phyloP scores from a whole-genome alignment of 1,140 invertebrate genomes.

The Dufourea novaeangliae region DNA sequence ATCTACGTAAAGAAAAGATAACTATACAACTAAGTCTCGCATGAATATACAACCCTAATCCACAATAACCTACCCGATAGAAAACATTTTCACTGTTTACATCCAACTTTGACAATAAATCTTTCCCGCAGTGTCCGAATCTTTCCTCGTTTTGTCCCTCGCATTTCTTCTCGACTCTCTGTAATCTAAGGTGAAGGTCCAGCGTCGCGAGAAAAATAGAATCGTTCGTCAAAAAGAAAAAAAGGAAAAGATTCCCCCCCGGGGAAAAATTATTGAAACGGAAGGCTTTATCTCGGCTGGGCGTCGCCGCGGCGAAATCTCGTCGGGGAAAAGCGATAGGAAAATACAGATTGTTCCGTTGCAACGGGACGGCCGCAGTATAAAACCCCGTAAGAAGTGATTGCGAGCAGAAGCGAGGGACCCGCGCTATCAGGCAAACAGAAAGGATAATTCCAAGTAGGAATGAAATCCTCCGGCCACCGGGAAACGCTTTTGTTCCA shows the following conservation, averaged over 20 bases:
- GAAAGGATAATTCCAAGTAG: constrained; percentile 48
- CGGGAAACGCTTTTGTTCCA: constrained; percentile 33
- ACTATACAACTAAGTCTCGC: too few species aligned
- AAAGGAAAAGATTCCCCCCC: neutral
- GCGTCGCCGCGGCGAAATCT: neutral
- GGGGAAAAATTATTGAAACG: constrained; percentile 33
- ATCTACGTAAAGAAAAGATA: too few species aligned
- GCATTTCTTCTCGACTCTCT: neutral
- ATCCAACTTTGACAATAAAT: neutral
- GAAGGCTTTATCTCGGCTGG: constrained; percentile 16
- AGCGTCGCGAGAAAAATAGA: neutral
- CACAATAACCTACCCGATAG: too few species aligned
- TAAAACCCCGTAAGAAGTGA: constrained; percentile 30
- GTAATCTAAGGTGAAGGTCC: neutral
- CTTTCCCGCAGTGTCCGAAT: neutral
- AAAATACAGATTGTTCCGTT: constrained; percentile 35
- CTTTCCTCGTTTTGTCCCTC: neutral
- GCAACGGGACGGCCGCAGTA: neutral
- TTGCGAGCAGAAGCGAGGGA: constrained; percentile 11
- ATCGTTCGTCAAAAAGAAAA: neutral
- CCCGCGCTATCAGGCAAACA: constrained; percentile 19
- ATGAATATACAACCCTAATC: neutral
- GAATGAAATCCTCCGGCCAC: constrained; percentile 41
- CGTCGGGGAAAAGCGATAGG: constrained; percentile 9
- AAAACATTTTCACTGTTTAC: too few species aligned